Evolutionary conservation across 2,888 invertebrate genomes (phyloP).

Genomic region (Atrina japonica): DNA sequence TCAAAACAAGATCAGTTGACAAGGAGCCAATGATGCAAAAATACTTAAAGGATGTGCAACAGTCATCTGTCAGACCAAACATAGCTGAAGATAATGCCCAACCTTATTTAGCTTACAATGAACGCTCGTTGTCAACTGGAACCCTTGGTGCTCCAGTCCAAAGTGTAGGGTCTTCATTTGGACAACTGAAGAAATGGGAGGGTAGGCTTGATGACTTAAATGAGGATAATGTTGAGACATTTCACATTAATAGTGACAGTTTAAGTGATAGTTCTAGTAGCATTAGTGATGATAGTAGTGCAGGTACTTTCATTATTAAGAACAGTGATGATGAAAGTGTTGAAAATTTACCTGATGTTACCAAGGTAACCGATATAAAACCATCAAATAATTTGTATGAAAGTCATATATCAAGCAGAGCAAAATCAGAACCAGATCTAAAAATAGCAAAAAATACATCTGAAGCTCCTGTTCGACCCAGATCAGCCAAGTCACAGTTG

Average conservation of each 20-base stretch:
- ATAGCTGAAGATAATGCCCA: background rate
- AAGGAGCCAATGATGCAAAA: slow-evolving; percentile 35
- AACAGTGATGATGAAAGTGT: slow-evolving; percentile 64
- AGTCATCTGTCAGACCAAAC: background rate
- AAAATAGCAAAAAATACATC: slow-evolving; percentile 30
- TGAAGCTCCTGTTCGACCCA: slow-evolving; percentile 44
- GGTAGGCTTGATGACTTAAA: slow-evolving; percentile 35
- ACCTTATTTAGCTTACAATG: background rate
- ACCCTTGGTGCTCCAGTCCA: background rate
- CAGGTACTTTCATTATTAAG: slow-evolving; percentile 73
- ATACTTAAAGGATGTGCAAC: slow-evolving; percentile 45
- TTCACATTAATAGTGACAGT: background rate
- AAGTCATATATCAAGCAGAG: slow-evolving; percentile 30
- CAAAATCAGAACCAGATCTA: slow-evolving; percentile 64
- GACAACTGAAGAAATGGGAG: slow-evolving; percentile 49
- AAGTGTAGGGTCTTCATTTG: slow-evolving; percentile 20
- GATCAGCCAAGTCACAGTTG: slow-evolving; percentile 62
- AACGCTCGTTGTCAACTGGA: background rate
- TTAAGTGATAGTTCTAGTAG: slow-evolving; percentile 24
- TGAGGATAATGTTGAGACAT: slow-evolving; percentile 7
- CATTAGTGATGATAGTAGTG: slow-evolving; percentile 63
- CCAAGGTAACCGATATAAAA: slow-evolving; percentile 5
- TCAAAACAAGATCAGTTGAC: background rate
- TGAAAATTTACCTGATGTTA: slow-evolving; percentile 31
- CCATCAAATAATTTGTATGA: background rate